phyloP scores from a whole-genome alignment of 2,888 invertebrate genomes.

The Biston betularia region DNA sequence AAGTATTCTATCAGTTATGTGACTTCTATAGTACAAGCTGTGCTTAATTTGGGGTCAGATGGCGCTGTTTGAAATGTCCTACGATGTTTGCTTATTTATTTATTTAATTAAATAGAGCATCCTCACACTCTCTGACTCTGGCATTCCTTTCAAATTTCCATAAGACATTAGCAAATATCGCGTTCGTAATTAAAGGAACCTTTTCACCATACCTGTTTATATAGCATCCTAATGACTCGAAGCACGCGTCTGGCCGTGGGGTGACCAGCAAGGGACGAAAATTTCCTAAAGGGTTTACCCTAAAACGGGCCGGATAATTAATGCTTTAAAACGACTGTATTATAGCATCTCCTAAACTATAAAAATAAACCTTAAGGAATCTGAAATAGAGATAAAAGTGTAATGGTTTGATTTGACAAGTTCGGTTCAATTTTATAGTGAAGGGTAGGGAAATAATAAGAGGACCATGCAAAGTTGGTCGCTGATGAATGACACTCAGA shows the following conservation, averaged over 20 bases:
- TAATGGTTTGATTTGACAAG: slow-evolving; percentile 50
- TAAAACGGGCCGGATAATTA: slow-evolving; percentile 83
- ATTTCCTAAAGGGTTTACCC: slow-evolving; percentile 84
- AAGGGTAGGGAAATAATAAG: slow-evolving; percentile 81
- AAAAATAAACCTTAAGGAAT: slow-evolving; percentile 50
- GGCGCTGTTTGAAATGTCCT: no score
- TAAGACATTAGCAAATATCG: slow-evolving; percentile 57
- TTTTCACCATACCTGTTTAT: slow-evolving; percentile 76
- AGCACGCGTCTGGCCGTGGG: slow-evolving; percentile 77
- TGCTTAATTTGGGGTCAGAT: no score
- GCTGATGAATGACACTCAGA: slow-evolving; percentile 85
- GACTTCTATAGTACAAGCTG: no score
- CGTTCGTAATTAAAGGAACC: slow-evolving; percentile 69
- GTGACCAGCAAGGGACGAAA: slow-evolving; percentile 83
- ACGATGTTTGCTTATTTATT: no score
- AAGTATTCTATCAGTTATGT: no score
- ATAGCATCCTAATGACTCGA: slow-evolving; percentile 79
- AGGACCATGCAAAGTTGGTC: slow-evolving; percentile 81
- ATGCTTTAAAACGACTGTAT: slow-evolving; percentile 79
- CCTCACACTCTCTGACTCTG: slow-evolving; percentile 1
- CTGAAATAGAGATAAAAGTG: slow-evolving; percentile 49
- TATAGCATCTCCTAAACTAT: slow-evolving; percentile 44
- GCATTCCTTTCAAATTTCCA: slow-evolving; percentile 37
- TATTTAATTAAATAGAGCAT: no score
- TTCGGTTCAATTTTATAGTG: slow-evolving; percentile 83